These are phyloP conservation scores for Percopsis transmontana DNA, from an alignment of 2,113 vertebrate genomes.

Conservation along the genomic window DNA sequence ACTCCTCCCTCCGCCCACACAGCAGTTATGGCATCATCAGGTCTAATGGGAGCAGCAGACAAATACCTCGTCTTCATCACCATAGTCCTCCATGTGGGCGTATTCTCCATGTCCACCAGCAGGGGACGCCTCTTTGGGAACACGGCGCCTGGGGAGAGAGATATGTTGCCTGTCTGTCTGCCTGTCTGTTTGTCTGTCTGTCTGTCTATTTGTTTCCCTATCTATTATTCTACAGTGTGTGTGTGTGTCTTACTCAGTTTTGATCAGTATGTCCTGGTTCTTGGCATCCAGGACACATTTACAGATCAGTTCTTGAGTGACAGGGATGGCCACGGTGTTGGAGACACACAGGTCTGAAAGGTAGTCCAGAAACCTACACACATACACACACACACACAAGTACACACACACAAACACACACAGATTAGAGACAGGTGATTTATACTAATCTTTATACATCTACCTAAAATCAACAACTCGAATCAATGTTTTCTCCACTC, in stretches of 20 bases:
- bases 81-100: slow-evolving; percentile 84
- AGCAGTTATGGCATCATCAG: too few relatives aligned
- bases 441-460: neutral
- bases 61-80: slow-evolving; percentile 83
- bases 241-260: slow-evolving; percentile 87
- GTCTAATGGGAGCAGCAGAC: neutral
- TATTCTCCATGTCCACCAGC: slow-evolving; percentile 76
- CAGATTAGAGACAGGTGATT: neutral
- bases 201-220: neutral
- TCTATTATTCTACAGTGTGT: too few relatives aligned
- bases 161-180: neutral
- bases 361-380: slow-evolving; percentile 92
- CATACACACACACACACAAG: slow-evolving; percentile 11
- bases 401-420: neutral
- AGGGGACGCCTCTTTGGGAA: slow-evolving; percentile 84
- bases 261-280: slow-evolving; percentile 98
- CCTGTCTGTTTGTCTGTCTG: neutral
- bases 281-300: slow-evolving; percentile 95
- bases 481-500: too few relatives aligned
- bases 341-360: slow-evolving; percentile 97
- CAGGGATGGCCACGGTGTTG: slow-evolving; percentile 95
- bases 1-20: too few relatives aligned
- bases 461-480: too few relatives aligned
- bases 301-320: slow-evolving; percentile 98
- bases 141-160: slow-evolving; percentile 79